Conservation (phyloP, 2,797 vertebrate genomes). For the Labroides dimidiatus region DNA sequence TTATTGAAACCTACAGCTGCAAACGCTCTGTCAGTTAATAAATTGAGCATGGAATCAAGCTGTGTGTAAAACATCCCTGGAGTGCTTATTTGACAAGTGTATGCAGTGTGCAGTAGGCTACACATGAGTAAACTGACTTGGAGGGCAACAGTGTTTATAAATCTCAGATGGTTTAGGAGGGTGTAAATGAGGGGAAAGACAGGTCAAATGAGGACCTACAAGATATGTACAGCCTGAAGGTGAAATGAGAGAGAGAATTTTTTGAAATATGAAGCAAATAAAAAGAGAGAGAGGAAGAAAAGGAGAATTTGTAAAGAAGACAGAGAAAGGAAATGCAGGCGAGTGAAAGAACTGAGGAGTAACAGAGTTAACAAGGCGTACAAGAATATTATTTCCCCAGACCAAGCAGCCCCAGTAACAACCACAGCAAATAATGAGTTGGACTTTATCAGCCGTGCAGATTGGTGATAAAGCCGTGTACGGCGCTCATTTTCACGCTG, state of each 20-base stretch:
- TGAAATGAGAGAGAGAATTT: conserved; percentile 4
- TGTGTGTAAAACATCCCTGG: conserved; percentile 52
- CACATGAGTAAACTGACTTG: conserved; percentile 50
- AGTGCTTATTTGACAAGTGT: conserved; percentile 55
- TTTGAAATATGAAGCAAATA: conserved; percentile 25
- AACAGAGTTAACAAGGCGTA: conserved; percentile 55
- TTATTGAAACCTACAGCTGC: conserved; percentile 11
- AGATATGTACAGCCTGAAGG: conserved; percentile 22
- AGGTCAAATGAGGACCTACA: conserved; percentile 47
- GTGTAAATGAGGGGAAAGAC: background rate
- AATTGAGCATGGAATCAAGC: conserved; percentile 50
- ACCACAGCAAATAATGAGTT: conserved; percentile 59
- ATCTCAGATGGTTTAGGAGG: conserved; percentile 4
- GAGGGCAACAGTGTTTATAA: conserved; percentile 8
- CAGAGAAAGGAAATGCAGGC: conserved; percentile 23
- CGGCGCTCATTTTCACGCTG: conserved; percentile 19
- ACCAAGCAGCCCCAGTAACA: conserved; percentile 44
- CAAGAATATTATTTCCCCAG: conserved; percentile 58
- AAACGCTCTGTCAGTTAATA: conserved; percentile 46
- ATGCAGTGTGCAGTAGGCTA: conserved; percentile 36
- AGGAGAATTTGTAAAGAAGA: conserved; percentile 28
- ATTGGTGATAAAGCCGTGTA: conserved; percentile 42
- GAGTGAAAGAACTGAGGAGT: conserved; percentile 25
- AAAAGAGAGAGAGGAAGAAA: conserved; percentile 20
- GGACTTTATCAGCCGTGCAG: conserved; percentile 53